These are phyloP conservation scores for Callionymus lyra DNA, from an alignment of 2,113 vertebrate genomes.

Conservation along the genomic window DNA sequence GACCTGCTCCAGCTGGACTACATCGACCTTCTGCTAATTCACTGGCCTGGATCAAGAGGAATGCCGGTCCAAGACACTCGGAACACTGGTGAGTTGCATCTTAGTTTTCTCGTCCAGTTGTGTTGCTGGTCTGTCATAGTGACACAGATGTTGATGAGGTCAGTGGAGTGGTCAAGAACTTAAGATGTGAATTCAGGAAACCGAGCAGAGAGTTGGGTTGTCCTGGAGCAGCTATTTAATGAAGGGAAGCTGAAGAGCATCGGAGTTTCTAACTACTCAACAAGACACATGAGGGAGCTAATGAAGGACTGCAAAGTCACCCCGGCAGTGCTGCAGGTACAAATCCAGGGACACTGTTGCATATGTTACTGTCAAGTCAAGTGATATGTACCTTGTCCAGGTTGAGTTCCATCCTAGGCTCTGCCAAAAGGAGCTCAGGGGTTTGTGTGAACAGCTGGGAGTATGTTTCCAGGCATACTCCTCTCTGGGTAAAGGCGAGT, in stretches of 20 bases:
- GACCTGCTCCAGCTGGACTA: slow-evolving; percentile 63
- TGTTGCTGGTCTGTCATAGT: no score
- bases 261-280: slow-evolving; percentile 77
- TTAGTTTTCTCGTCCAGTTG: background rate
- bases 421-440: slow-evolving; percentile 60
- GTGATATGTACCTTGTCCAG: slow-evolving; percentile 34
- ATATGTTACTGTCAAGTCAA: no score
- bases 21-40: slow-evolving; percentile 75
- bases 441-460: slow-evolving; percentile 52
- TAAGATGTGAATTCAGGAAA: slow-evolving; percentile 34
- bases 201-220: slow-evolving; percentile 65
- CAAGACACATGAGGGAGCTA: slow-evolving; percentile 63
- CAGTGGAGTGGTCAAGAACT: no score
- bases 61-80: slow-evolving; percentile 48
- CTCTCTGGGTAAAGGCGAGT: slow-evolving; percentile 66
- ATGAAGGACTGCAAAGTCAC: slow-evolving; percentile 54
- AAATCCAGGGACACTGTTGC: background rate
- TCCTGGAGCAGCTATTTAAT: slow-evolving; percentile 64
- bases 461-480: slow-evolving; percentile 76
- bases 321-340: slow-evolving; percentile 64
- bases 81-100: slow-evolving; percentile 46
- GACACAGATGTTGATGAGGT: no score
- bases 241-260: slow-evolving; percentile 68
- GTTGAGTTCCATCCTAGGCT: slow-evolving; percentile 75
- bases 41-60: slow-evolving; percentile 77